A percentile compares a stretch with the other conserved stretches of the same genome.
phyloP scores from a whole-genome alignment of 2,797 vertebrate genomes.

The Choloepus didactylus region DNA sequence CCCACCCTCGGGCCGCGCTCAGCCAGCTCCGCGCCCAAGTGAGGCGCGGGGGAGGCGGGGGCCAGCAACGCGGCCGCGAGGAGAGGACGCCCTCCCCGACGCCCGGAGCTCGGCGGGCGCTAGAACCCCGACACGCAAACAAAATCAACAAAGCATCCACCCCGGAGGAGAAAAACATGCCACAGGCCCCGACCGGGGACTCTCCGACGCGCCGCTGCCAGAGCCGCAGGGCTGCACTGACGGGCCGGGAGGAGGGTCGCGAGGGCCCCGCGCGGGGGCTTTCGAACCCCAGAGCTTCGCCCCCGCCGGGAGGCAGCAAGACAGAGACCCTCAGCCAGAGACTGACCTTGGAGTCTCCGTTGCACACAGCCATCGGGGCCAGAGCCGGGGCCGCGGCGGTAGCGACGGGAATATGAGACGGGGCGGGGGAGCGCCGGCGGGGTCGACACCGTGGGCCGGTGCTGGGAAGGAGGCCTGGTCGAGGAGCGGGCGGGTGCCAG shows the following conservation, averaged over 20 bases:
- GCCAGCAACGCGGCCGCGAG: neutral
- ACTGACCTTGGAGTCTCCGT: conserved; percentile 99
- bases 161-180: conserved; percentile 23
- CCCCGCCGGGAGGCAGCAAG: neutral
- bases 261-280: neutral
- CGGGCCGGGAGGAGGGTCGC: neutral
- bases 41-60: conserved; percentile 29
- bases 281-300: neutral
- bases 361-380: conserved; percentile 96
- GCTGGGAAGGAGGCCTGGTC: conserved; percentile 46
- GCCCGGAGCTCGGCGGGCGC: neutral
- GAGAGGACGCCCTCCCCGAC: conserved; percentile 24
- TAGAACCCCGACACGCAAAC: neutral
- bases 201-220: conserved; percentile 44
- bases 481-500: neutral
- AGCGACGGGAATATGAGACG: neutral
- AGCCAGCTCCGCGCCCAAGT: neutral
- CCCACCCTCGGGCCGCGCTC: conserved; percentile 36
- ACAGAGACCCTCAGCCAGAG: neutral
- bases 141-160: conserved; percentile 72
- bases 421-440: conserved; percentile 84
- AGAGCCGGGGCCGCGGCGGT: conserved; percentile 82
- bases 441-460: conserved; percentile 80
- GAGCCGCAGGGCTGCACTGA: neutral
- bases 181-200: conserved; percentile 87